Percentiles rank a stretch among this genome's conserved stretches.
These are phyloP conservation scores for Ictalurus punctatus DNA, from an alignment of 2,113 vertebrate species.

Conservation along the genomic window DNA sequence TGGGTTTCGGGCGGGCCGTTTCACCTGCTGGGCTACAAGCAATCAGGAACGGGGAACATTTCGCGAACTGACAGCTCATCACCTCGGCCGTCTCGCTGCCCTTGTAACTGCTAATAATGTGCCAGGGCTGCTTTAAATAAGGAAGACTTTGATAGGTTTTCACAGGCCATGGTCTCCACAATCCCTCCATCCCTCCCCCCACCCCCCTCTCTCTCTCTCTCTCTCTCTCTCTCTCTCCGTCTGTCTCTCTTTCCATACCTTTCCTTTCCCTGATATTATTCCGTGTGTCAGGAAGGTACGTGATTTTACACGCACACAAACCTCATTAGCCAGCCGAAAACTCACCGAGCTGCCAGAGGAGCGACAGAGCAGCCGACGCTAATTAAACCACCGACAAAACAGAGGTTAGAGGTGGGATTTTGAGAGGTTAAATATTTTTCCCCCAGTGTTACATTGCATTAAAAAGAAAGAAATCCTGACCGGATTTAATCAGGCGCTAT, in stretches of 20 bases:
- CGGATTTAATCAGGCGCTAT: neutral
- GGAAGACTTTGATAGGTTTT: slow-evolving; percentile 74
- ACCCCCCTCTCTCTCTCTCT: neutral
- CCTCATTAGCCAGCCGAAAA: slow-evolving; percentile 74
- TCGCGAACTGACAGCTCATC: slow-evolving; percentile 75
- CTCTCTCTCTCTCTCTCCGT: neutral
- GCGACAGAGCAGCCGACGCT: slow-evolving; percentile 33
- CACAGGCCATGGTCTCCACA: slow-evolving; percentile 43
- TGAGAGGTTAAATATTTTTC: slow-evolving; percentile 28
- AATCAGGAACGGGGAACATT: slow-evolving; percentile 76
- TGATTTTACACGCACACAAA: slow-evolving; percentile 77
- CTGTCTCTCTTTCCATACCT: neutral
- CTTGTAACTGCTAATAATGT: slow-evolving; percentile 81
- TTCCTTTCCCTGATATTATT: slow-evolving; percentile 16
- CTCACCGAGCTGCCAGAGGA: slow-evolving; percentile 69
- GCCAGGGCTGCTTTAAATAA: slow-evolving; percentile 74
- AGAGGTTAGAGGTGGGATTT: slow-evolving; percentile 32
- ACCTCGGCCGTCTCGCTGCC: slow-evolving; percentile 70
- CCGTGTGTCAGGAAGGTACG: slow-evolving; percentile 48
- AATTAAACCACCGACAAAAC: slow-evolving; percentile 35
- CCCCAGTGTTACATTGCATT: neutral
- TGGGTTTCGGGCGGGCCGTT: slow-evolving; percentile 74
- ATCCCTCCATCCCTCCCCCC: neutral
- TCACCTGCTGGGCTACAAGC: slow-evolving; percentile 81
- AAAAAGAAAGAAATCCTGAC: neutral